Conservation (phyloP, 2,888 invertebrate genomes). For the Augochlorella aurata region DNA sequence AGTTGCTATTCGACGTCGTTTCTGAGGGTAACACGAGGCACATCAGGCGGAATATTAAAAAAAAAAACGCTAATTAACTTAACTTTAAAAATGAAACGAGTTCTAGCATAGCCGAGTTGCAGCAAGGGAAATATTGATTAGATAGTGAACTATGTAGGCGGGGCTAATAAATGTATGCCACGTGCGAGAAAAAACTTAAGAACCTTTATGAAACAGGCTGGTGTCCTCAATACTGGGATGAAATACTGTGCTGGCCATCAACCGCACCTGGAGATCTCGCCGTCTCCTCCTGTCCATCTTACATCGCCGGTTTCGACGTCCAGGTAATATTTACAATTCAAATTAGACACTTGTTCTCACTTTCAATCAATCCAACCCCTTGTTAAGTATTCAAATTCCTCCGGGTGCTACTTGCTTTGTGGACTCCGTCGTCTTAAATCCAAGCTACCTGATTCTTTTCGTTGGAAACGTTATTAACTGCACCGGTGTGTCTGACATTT, state of each 20-base stretch:
- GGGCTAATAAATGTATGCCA: not conserved
- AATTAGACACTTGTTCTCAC: not conserved
- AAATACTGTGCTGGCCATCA: conserved; percentile 84
- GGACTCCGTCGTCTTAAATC: not conserved
- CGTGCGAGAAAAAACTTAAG: not conserved
- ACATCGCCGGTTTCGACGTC: conserved; percentile 83
- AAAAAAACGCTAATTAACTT: not conserved
- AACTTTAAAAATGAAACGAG: not conserved
- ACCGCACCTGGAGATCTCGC: conserved; percentile 82
- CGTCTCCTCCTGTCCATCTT: conserved; percentile 82
- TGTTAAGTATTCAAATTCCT: conserved; percentile 1
- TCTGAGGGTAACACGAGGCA: not conserved
- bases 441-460: not conserved
- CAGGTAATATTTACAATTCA: conserved; percentile 62
- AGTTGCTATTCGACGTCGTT: not conserved
- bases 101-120: not conserved
- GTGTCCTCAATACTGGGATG: conserved; percentile 84
- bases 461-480: not conserved
- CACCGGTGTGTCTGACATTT: not conserved
- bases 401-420: not conserved
- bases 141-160: not conserved
- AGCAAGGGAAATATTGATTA: not conserved
- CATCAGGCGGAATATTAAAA: not conserved
- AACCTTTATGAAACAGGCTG: conserved; percentile 71
- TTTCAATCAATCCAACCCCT: not conserved